A percentile compares a stretch with the other conserved stretches of the same genome.
phyloP scores from a whole-genome alignment of 2,113 vertebrate genomes.

The Amblyornis subalaris region DNA sequence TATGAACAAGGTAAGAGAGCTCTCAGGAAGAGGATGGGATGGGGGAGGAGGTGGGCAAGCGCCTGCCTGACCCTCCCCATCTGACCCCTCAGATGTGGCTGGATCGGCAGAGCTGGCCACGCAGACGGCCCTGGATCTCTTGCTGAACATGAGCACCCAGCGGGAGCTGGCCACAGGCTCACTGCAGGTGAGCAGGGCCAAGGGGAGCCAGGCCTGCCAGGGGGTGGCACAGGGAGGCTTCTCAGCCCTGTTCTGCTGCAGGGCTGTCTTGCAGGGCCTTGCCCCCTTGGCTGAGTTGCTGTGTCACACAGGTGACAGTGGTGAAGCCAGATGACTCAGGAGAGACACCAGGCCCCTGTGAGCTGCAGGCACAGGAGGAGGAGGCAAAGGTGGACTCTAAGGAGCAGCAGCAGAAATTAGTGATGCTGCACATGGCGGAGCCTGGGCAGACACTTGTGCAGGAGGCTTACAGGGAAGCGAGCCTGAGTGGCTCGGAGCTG shows the following conservation, averaged over 20 bases:
- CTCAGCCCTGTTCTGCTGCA: not conserved
- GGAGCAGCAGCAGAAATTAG: conserved; percentile 74
- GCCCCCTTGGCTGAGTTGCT: not conserved
- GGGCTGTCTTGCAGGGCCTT: not conserved
- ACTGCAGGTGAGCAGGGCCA: conserved; percentile 79
- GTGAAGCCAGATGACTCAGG: conserved; percentile 70
- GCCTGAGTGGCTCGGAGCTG: conserved; percentile 69
- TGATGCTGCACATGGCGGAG: conserved; percentile 87
- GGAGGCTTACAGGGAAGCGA: conserved; percentile 70
- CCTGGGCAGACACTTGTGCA: conserved; percentile 69
- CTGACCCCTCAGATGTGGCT: conserved; percentile 49
- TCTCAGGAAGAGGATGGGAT: fast-evolving
- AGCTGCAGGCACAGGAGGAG: not conserved
- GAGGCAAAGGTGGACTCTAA: not conserved
- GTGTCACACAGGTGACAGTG: conserved; percentile 76
- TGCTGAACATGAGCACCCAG: conserved; percentile 92
- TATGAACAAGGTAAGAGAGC: conserved; percentile 84
- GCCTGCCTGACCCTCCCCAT: not conserved
- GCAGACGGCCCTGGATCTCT: conserved; percentile 88
- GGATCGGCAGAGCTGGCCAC: conserved; percentile 83
- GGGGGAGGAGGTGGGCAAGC: not conserved
- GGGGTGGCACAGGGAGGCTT: not conserved
- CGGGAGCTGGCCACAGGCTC: conserved; percentile 80
- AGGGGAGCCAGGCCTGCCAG: fast-evolving
- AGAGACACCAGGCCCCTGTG: not conserved